phyloP scores from a whole-genome alignment of 2,113 vertebrate species.

The Coptodon bakossiorum region DNA sequence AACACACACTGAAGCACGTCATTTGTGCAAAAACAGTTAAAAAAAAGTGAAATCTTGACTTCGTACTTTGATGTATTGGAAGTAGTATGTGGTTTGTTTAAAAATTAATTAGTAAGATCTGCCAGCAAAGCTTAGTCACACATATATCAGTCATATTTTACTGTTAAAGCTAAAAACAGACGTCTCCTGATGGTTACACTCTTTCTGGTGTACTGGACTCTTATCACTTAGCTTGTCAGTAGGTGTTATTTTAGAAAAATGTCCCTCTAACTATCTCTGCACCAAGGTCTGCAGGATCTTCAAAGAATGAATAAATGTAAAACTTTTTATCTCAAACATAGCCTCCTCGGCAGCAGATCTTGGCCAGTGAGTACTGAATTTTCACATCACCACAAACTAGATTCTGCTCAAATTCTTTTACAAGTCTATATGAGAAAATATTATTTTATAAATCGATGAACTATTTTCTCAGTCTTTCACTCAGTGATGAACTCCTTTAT shows the following conservation, averaged over 20 bases:
- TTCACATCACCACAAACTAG: background rate
- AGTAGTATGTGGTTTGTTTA: background rate
- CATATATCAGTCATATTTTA: background rate
- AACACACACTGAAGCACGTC: background rate
- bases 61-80: background rate
- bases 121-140: background rate
- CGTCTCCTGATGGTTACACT: background rate
- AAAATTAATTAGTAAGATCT: background rate
- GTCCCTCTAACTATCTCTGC: background rate
- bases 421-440: background rate
- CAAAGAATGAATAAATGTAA: background rate
- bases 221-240: background rate
- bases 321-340: background rate
- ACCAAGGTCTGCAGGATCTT: background rate
- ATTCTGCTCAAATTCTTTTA: background rate
- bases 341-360: background rate
- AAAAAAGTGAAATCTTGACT: background rate
- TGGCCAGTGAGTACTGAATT: background rate
- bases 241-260: background rate
- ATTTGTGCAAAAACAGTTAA: background rate
- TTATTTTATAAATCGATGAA: background rate
- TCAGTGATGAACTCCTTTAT: background rate
- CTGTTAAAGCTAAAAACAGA: background rate
- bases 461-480: background rate
- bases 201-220: accelerated